Evolutionary conservation across 2,797 vertebrate species (phyloP).

Genomic region (Poecilia gillii): DNA sequence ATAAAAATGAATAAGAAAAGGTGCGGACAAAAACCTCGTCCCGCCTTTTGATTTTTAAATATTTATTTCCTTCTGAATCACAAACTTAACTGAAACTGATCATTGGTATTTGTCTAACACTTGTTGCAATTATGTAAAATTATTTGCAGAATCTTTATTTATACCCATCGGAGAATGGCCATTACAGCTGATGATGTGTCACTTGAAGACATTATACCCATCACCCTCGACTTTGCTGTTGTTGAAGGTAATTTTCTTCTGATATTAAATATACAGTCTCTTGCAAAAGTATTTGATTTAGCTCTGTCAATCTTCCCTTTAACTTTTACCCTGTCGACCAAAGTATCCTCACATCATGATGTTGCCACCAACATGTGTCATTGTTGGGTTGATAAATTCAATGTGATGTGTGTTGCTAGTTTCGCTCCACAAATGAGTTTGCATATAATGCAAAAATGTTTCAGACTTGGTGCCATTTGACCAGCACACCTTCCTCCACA

Average conservation of each 20-base stretch:
- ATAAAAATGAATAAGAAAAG: no score
- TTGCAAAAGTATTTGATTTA: neutral
- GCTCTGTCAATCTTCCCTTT: neutral
- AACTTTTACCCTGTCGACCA: neutral
- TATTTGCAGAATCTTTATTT: slow-evolving; percentile 86
- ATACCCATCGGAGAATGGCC: slow-evolving; percentile 92
- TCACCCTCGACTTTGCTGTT: slow-evolving; percentile 85
- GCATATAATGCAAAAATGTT: slow-evolving; percentile 2
- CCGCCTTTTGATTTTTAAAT: neutral
- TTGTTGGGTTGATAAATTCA: neutral
- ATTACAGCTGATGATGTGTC: slow-evolving; percentile 91
- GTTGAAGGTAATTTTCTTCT: slow-evolving; percentile 86
- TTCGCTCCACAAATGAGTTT: neutral
- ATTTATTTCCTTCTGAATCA: neutral
- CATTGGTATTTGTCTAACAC: neutral
- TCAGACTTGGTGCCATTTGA: neutral
- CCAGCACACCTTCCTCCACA: neutral
- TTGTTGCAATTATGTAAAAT: neutral
- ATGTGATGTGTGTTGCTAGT: neutral
- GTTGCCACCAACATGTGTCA: neutral
- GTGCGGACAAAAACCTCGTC: neutral
- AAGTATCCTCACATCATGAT: neutral
- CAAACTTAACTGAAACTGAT: neutral
- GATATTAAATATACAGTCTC: neutral
- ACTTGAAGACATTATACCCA: slow-evolving; percentile 86